Evolutionary conservation across 2,888 invertebrate genomes (phyloP), one percentile per base, ranked within the genome.

Genomic region (Parascotia fuliginaria): DNA sequence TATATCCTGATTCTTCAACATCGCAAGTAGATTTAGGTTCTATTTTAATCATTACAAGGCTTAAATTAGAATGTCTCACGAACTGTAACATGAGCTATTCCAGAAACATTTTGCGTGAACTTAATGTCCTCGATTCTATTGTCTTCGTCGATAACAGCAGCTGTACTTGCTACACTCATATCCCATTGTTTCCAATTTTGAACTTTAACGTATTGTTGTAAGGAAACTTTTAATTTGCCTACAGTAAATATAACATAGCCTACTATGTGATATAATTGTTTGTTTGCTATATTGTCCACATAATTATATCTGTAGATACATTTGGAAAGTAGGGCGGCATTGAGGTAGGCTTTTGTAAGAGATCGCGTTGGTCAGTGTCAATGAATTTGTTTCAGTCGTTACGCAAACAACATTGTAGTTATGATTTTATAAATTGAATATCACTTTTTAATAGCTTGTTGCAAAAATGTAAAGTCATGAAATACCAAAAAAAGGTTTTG

Each of bases 301-400:
- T 84, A 83, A 83, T 85, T 81, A 80, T 76, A 75, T 75, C 79
- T 78, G 74, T 70, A 82, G 68, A 68, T 68, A 79, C 79, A 52
- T 76, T 82, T 84, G 82, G 88, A 91, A 92, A 92, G 91, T 91
- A 77, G 91, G 88, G 80, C 90, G 85, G 78, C 90, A 89, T 90
- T 91, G 90, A 90, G 75, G 77, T 81, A 81, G 84, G 83, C 84
- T 86, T 81, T 89, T 89, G 88, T 83, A 88, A 89, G 76, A 75
- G 79, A 77, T 83, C 78, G 72, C 75, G 65, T 76, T 86, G 88
- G 86, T 83, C 89, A 87, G 84, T 89, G 90, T 85, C 89, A 89
- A 85, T 84, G 83, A 85, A 89, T 90, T 88, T 83, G 86, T 83
- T 79, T 79, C 85, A 84, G 79, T 70, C 51, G 52, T 85, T 86